phyloP scores from a whole-genome alignment of 2,888 invertebrate genomes.

The Dasypolia templi region DNA sequence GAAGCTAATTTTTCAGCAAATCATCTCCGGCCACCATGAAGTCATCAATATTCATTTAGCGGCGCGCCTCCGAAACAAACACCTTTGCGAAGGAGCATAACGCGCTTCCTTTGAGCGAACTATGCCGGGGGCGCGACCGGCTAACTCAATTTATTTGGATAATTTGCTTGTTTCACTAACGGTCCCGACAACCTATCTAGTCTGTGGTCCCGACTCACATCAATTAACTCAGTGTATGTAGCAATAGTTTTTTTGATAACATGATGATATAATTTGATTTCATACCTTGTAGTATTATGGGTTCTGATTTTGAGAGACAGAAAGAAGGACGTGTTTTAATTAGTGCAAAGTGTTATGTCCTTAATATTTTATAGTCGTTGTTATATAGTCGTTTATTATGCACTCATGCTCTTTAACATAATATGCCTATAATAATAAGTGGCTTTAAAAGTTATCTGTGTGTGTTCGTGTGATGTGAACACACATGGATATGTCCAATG shows the following conservation, averaged over 20 bases:
- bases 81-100: constrained; percentile 84
- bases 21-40: constrained; percentile 89
- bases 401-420: not conserved
- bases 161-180: constrained; percentile 87
- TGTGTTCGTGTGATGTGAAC: not conserved
- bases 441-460: not conserved
- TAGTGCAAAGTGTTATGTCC: not conserved
- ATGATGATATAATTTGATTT: constrained; percentile 28
- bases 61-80: constrained; percentile 89
- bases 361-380: not conserved
- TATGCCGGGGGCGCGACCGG: constrained; percentile 77
- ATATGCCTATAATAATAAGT: not conserved
- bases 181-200: too few species aligned
- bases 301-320: constrained; percentile 8
- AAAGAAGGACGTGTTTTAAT: not conserved
- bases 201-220: constrained; percentile 75
- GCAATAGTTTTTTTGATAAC: constrained; percentile 53
- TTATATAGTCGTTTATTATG: not conserved
- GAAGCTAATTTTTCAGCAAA: constrained; percentile 90
- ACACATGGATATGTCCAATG: constrained; percentile 21
- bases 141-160: constrained; percentile 88
- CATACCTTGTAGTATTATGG: not conserved
- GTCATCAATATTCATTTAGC: constrained; percentile 90
- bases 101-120: constrained; percentile 86
- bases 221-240: constrained; percentile 69